A percentile compares a stretch with the other conserved stretches of the same genome.
These are phyloP conservation scores for Procambarus virginalis DNA, from an alignment of 1,140 invertebrate genomes.

Conservation along the genomic window DNA sequence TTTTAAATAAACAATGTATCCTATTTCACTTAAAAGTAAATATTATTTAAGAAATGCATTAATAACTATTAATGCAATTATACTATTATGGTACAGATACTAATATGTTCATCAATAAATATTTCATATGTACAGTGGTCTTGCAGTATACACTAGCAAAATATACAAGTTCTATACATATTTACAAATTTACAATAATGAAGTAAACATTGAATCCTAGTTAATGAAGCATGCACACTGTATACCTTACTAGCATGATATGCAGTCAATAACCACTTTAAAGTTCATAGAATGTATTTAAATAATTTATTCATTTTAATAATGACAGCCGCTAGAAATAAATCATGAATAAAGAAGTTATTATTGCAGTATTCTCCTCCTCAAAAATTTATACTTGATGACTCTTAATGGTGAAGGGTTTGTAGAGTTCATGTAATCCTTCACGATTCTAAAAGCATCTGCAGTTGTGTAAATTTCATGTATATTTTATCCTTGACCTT, in stretches of 20 bases:
- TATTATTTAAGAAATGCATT: too few species aligned
- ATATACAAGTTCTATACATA: not conserved
- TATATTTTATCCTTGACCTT: too few species aligned
- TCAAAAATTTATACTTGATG: too few species aligned
- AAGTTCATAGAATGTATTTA: not conserved
- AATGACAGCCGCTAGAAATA: too few species aligned
- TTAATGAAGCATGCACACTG: not conserved
- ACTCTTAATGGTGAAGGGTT: too few species aligned
- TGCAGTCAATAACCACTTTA: not conserved
- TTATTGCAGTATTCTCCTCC: too few species aligned
- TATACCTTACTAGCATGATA: not conserved
- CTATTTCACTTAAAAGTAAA: not conserved
- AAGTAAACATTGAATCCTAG: not conserved
- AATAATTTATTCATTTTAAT: not conserved
- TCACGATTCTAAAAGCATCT: too few species aligned
- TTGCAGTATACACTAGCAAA: too few species aligned
- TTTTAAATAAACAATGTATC: not conserved
- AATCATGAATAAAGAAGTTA: too few species aligned
- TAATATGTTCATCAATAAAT: not conserved
- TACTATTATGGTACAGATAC: not conserved
- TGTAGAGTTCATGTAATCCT: too few species aligned
- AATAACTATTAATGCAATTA: not conserved
- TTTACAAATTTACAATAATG: not conserved
- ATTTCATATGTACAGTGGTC: not conserved
- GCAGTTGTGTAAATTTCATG: too few species aligned